Base-by-base conservation (phyloP, 2,113 vertebrate species). In the Nannospalax galili region DNA sequence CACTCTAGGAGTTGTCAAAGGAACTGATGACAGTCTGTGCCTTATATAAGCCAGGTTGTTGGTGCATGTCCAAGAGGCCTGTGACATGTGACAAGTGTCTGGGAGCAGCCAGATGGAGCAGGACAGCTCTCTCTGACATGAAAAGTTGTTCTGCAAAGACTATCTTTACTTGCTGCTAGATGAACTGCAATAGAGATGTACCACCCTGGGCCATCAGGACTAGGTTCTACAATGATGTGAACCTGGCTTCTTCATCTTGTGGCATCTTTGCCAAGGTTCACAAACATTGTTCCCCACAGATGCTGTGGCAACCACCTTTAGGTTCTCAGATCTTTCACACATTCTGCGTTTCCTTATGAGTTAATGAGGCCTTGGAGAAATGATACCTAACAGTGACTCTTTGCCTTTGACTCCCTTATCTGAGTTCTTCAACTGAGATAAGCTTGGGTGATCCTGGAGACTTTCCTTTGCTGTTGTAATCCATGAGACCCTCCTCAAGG, bases 41-140 rank as follows among this genome's bases (percentile, higher is more conserved):
- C 28, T 94, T 62, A 88, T 72, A 64, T 32, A 82, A 73, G 73
- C 40, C 80, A 93, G 78, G n/a, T 67, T 92, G 12, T 42, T 96
- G 62, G 80, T 84, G 40, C 37, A 64, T 35, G 24, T 92, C 93
- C 62, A 84, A 64, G 74, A 95, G 62, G 67, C 37, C 80, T 48
- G 5, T 28, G 67, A 32, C 78, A 67, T 65, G 56, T 84, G 42
- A 73, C 67, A 70, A 35, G 69, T 84, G 64, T 79, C 48, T 17
- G 1, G 11, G 16, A 3, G 15, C 15, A 17, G 48, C 64, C n/a
- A 88, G 28, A 45, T 79, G 42, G 65, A 95, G 22, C 20, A 7
- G 17, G 42, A 75, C 7, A 89, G 10, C n/a, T 88, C 45, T 90
- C 56, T 92, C 70, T 90, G 75, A 37, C 86, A 35, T 35, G 62